These are phyloP conservation scores for Aphis craccivora DNA, from an alignment of 1,140 invertebrate genomes.

Conservation along the genomic window DNA sequence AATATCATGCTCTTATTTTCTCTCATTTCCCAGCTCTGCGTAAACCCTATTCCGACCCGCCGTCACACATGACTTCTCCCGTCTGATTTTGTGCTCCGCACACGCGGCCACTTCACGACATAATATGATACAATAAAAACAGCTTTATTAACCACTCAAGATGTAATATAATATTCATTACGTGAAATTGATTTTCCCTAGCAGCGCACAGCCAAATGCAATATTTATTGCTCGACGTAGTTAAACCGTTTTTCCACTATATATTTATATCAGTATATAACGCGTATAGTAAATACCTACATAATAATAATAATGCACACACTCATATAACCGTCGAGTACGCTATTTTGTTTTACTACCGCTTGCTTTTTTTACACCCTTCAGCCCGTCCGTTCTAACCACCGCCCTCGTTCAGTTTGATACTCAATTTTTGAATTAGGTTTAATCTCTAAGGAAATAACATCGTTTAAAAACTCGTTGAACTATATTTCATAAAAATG, in stretches of 20 bases:
- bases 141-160: neutral
- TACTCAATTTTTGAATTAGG: constrained; percentile 20
- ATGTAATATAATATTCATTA: constrained; percentile 1
- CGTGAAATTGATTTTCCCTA: neutral
- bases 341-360: neutral
- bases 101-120: neutral
- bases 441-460: neutral
- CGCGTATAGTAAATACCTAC: neutral
- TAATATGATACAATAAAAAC: neutral
- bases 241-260: neutral
- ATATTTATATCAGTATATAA: neutral
- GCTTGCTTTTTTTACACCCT: neutral
- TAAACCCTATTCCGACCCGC: too few relatives aligned
- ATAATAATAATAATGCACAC: neutral
- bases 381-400: neutral
- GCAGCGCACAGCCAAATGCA: neutral
- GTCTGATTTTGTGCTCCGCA: neutral
- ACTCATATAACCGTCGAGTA: neutral
- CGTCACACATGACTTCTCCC: neutral
- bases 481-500: constrained; percentile 17
- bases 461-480: constrained; percentile 36
- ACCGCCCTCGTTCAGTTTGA: neutral
- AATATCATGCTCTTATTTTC: neutral
- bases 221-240: neutral
- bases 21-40: neutral